These are phyloP conservation scores for Botrylloides violaceus DNA, from an alignment of 23 tunicate genomes.

Conservation along the genomic window DNA sequence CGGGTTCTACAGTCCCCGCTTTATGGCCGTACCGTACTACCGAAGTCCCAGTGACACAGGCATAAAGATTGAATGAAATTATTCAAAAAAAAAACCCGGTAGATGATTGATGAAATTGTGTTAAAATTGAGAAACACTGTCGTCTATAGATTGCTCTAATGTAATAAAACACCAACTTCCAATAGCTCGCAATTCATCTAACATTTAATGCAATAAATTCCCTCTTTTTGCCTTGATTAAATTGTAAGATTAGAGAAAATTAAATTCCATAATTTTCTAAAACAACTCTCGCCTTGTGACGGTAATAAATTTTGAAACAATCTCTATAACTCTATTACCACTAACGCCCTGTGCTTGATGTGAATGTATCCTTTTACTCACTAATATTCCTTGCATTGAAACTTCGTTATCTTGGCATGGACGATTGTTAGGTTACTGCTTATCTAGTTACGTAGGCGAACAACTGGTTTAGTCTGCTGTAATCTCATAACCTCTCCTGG, in stretches of 20 bases:
- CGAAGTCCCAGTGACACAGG: no score
- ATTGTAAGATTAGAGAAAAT: constrained; percentile 9
- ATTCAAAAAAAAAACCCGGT: no score
- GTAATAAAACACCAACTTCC: constrained; percentile 9
- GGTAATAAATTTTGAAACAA: background rate
- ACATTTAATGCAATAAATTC: constrained; percentile 16
- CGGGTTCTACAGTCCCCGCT: no score
- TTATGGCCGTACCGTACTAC: no score
- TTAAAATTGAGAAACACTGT: no score
- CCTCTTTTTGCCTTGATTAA: constrained; percentile 20
- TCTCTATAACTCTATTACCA: constrained; percentile 16
- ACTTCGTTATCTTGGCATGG: constrained; percentile 14
- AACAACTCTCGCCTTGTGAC: background rate
- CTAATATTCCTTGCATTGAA: constrained; percentile 11
- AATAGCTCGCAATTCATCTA: constrained; percentile 16
- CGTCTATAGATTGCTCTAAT: no score
- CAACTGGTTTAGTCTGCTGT: constrained; percentile 22
- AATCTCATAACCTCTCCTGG: constrained; percentile 22
- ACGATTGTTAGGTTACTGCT: constrained; percentile 3
- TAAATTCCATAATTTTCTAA: constrained; percentile 3
- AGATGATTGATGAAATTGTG: no score
- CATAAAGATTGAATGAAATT: no score
- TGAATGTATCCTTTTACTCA: background rate
- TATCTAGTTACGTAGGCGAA: constrained; percentile 21
- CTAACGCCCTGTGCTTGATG: background rate